Percentiles rank a stretch among this genome's conserved stretches.
Conservation (phyloP, 2,888 invertebrate species). For the Coenonympha arcania region DNA sequence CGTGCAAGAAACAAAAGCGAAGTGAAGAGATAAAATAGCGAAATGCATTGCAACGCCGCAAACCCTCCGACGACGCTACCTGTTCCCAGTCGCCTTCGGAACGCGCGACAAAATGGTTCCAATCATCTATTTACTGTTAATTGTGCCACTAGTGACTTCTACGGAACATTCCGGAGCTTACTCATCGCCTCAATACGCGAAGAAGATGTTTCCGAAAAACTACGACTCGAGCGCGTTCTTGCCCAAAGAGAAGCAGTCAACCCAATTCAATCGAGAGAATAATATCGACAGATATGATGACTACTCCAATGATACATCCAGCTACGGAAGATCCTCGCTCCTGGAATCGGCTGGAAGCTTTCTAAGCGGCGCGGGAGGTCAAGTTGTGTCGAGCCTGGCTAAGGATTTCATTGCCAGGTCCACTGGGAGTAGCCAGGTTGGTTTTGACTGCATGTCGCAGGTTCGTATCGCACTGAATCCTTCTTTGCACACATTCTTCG, state of each 20-base stretch:
- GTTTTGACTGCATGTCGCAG: conserved; percentile 71
- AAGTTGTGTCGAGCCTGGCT: conserved; percentile 75
- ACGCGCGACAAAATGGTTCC: conserved; percentile 48
- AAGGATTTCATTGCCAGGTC: conserved; percentile 80
- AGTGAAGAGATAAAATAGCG: conserved; percentile 67
- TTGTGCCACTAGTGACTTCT: conserved; percentile 30
- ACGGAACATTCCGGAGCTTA: conserved; percentile 68
- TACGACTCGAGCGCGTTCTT: conserved; percentile 51
- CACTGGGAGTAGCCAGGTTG: conserved; percentile 80
- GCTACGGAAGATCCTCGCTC: conserved; percentile 53
- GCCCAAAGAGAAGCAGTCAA: conserved; percentile 50
- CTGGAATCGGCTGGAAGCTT: conserved; percentile 60
- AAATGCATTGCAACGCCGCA: conserved; percentile 41
- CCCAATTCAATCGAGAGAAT: conserved; percentile 39
- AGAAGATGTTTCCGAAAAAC: conserved; percentile 61
- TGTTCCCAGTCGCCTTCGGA: conserved; percentile 39
- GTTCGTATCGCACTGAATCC: conserved; percentile 62
- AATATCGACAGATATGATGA: conserved; percentile 48
- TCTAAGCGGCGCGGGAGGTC: conserved; percentile 62
- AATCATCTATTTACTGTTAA: conserved; percentile 40
- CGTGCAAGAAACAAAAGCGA: conserved; percentile 68
- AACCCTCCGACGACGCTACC: conserved; percentile 50
- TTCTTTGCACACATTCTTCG: conserved; percentile 45
- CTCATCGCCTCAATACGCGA: conserved; percentile 69
- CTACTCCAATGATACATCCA: conserved; percentile 43